phyloP scores from a whole-genome alignment of 2,888 invertebrate genomes.

The Xestia ashworthii region DNA sequence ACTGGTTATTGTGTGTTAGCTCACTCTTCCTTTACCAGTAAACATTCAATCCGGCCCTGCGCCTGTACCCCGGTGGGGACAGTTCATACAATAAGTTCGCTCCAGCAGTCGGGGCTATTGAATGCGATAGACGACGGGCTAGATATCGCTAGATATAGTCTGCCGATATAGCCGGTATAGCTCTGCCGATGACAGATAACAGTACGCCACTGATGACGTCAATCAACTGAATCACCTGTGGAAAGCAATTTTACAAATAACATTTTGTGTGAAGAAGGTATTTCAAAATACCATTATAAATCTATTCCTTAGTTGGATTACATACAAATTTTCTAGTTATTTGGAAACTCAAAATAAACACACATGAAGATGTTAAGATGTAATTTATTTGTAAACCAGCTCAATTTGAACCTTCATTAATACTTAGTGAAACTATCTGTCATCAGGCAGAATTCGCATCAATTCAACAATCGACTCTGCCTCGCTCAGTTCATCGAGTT shows the following conservation, averaged over 20 bases:
- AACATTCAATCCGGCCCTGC: slow-evolving; percentile 37
- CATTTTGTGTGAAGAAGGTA: not conserved
- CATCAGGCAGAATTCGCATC: not conserved
- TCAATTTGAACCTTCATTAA: not conserved
- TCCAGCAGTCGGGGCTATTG: slow-evolving; percentile 50
- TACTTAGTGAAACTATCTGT: not conserved
- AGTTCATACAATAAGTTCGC: slow-evolving; percentile 57
- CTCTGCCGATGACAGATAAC: slow-evolving; percentile 1
- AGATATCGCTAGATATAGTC: slow-evolving; percentile 25
- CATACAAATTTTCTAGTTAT: not conserved
- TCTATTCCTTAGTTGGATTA: not conserved
- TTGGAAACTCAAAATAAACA: not conserved
- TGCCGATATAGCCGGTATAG: not conserved
- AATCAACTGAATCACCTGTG: not conserved
- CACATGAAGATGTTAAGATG: not conserved
- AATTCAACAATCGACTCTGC: not conserved
- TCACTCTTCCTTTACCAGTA: not conserved
- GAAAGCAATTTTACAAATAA: not conserved
- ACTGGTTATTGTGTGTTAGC: not conserved
- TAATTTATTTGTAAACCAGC: not conserved
- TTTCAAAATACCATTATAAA: not conserved
- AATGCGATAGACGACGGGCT: slow-evolving; percentile 49
- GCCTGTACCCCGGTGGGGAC: slow-evolving; percentile 30
- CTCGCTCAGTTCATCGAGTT: slow-evolving; percentile 13
- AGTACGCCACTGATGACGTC: slow-evolving; percentile 1